Conservation (phyloP, 2,113 vertebrate genomes). For the Macquaria australasica region DNA sequence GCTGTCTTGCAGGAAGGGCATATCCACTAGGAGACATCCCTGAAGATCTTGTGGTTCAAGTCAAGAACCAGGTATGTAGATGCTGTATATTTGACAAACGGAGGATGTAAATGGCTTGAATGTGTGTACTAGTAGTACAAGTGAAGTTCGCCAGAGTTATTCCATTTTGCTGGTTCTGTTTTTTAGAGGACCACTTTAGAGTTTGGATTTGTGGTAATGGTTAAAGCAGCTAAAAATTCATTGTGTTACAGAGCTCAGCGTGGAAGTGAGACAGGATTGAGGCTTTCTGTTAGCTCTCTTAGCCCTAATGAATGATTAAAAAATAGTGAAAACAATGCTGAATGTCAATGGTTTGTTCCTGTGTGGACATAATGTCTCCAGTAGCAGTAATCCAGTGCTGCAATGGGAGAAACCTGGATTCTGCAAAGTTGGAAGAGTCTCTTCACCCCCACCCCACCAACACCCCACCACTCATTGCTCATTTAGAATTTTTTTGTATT, state of each 20-base stretch:
- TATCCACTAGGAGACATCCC: conserved; percentile 97
- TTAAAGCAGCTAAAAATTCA: neutral
- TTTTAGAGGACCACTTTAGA: neutral
- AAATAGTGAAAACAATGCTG: neutral
- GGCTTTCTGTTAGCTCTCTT: neutral
- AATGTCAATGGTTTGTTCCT: neutral
- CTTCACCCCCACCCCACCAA: too few species aligned
- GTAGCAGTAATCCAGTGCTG: neutral
- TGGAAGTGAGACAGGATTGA: neutral
- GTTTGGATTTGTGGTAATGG: neutral
- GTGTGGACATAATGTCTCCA: neutral
- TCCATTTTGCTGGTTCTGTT: neutral
- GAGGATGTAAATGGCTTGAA: neutral
- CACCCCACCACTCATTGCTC: too few species aligned
- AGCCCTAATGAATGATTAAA: neutral
- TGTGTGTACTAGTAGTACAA: neutral
- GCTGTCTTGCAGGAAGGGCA: conserved; percentile 92
- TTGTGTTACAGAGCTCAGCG: neutral
- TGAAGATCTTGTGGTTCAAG: conserved; percentile 94
- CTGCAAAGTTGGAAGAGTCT: too few species aligned
- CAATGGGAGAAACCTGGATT: too few species aligned
- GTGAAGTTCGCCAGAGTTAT: neutral
- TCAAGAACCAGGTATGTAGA: conserved; percentile 93
- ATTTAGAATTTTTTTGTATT: too few species aligned
- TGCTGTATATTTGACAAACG: neutral